A percentile compares a stretch with the other conserved stretches of the same genome.
phyloP scores from a whole-genome alignment of 2,113 vertebrate species.

The Lagopus leucura region DNA sequence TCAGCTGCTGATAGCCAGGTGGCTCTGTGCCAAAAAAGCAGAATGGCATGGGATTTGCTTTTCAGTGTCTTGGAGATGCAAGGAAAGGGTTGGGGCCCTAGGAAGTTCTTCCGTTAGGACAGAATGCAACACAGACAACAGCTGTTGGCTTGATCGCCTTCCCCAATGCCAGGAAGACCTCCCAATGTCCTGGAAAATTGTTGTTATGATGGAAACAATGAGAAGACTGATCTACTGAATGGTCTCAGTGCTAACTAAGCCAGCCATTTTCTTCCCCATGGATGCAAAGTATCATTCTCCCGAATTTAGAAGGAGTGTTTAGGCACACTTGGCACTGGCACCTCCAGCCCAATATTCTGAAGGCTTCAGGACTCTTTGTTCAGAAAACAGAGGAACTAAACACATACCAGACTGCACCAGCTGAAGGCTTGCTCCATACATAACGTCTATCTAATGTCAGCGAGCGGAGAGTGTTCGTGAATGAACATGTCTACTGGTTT shows the following conservation, averaged over 20 bases:
- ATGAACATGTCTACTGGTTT: background rate
- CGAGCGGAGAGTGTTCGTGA: background rate
- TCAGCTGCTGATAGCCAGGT: background rate
- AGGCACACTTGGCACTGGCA: background rate
- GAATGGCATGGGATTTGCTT: background rate
- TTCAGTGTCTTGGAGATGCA: background rate
- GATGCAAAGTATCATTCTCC: background rate
- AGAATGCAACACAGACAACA: background rate
- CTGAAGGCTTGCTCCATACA: background rate
- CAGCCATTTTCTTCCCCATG: background rate
- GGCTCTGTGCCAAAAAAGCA: conserved; percentile 25
- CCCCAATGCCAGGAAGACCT: background rate
- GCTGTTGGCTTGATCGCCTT: background rate
- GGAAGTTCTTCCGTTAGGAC: background rate
- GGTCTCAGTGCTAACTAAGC: background rate
- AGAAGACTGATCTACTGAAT: background rate
- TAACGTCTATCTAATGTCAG: background rate
- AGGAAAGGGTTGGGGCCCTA: background rate
- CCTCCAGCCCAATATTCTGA: background rate
- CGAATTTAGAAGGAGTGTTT: background rate
- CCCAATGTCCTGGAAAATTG: background rate
- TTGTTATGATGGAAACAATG: background rate
- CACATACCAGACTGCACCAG: background rate
- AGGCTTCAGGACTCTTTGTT: background rate
- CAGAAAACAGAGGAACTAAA: background rate